These are phyloP conservation scores for Parelbella ahira DNA, from an alignment of 2,888 invertebrate species.

Conservation along the genomic window DNA sequence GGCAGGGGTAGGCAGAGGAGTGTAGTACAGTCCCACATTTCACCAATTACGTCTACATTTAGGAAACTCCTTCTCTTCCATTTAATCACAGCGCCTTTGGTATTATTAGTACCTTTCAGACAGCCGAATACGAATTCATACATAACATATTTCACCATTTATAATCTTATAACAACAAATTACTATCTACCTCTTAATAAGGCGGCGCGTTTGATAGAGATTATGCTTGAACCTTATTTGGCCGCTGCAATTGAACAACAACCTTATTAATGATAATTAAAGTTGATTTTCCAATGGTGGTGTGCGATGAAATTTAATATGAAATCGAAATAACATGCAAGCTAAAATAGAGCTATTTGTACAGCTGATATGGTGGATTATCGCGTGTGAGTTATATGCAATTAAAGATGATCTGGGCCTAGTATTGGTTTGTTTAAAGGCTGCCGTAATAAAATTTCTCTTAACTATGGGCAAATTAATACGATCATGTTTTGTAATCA, in stretches of 20 bases:
- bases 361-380: background rate
- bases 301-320: background rate
- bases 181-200: slow-evolving; percentile 23
- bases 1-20: too few species aligned
- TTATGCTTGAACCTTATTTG: slow-evolving; percentile 16
- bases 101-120: slow-evolving; percentile 14
- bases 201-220: slow-evolving; percentile 18
- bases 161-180: slow-evolving; percentile 22
- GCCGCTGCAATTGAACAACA: background rate
- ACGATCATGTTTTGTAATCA: slow-evolving; percentile 19
- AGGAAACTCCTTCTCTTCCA: slow-evolving; percentile 7
- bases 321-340: background rate
- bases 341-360: background rate
- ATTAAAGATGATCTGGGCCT: slow-evolving; percentile 16
- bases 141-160: slow-evolving; percentile 17
- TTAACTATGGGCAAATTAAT: slow-evolving; percentile 19
- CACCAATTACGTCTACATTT: too few species aligned
- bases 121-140: slow-evolving; percentile 4
- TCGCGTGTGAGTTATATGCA: background rate
- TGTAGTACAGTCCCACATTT: too few species aligned
- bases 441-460: slow-evolving; percentile 18
- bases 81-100: slow-evolving; percentile 14
- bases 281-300: background rate
- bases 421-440: slow-evolving; percentile 18
- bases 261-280: background rate